These are phyloP conservation scores for Thera obeliscata DNA, from an alignment of 2,888 invertebrate species.

Conservation along the genomic window DNA sequence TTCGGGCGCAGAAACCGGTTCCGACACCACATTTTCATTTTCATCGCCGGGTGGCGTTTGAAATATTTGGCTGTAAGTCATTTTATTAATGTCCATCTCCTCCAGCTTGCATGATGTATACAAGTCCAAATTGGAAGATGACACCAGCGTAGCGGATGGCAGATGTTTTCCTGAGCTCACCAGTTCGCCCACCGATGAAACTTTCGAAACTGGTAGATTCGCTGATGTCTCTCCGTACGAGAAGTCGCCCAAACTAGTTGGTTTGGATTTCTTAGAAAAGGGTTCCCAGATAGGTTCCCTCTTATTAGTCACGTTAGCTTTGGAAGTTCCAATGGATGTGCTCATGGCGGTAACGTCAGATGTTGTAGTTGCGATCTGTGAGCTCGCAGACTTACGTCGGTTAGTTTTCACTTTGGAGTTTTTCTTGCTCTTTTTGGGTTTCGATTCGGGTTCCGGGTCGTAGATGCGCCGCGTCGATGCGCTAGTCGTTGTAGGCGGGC, in stretches of 20 bases:
- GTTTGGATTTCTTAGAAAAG: conserved; percentile 53
- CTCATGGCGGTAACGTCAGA: background rate
- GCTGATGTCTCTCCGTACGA: conserved; percentile 66
- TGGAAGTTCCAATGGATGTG: conserved; percentile 4
- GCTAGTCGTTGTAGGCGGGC: conserved; percentile 40
- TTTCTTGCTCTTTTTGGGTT: conserved; percentile 34
- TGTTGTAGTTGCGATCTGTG: conserved; percentile 8
- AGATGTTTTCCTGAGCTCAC: conserved; percentile 23
- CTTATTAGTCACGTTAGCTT: conserved; percentile 57
- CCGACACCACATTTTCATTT: conserved; percentile 50
- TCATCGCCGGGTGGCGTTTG: conserved; percentile 58
- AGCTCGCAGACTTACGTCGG: conserved; percentile 17
- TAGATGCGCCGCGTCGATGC: conserved; percentile 57
- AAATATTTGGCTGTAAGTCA: conserved; percentile 65
- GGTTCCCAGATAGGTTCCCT: conserved; percentile 65
- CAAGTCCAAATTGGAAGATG: conserved; percentile 17
- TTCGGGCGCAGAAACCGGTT: conserved; percentile 5
- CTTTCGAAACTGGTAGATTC: conserved; percentile 45
- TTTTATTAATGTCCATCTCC: conserved; percentile 47
- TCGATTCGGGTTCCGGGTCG: conserved; percentile 48
- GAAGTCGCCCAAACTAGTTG: conserved; percentile 67
- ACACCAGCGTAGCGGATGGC: conserved; percentile 23
- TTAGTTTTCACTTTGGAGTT: conserved; percentile 18
- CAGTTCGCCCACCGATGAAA: conserved; percentile 21
- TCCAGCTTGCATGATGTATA: conserved; percentile 22